Evolutionary conservation across 1,140 invertebrate species (phyloP), one percentile per base, ranked within the genome.

Genomic region (Oreohelix idahoensis): DNA sequence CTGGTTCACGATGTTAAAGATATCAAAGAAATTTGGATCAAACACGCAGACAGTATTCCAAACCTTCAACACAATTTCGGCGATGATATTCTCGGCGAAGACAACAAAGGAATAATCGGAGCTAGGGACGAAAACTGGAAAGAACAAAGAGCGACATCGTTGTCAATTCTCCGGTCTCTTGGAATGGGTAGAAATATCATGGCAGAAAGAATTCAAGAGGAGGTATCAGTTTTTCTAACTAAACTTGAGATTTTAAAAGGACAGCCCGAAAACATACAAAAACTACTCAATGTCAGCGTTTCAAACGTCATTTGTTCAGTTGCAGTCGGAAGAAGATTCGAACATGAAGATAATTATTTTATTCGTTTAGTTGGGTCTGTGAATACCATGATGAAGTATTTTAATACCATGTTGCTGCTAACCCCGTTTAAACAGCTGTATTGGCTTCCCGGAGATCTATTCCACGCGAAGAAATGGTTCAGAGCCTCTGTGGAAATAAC

Each of bases 281-380:
- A 4, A 70, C 29, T 70, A 2, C 10, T n/a, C 10, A 70, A 70
- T n/a, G 32, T 35, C 32, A 35, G 69, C 23, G 69, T 70, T 38
- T 70, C 69, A 20, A 70, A 70, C 36, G 69, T 70, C 4, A 70
- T 70, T 70, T 70, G 69, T 70, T 70, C 69, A 2, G 69, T 70
- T 70, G 36, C n/a, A 17, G 29, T 70, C 26, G 69, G 69, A 1
- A 70, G 32, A 29, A 15, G 69, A 23, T 70, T 70, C 32, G 69
- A 70, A 38, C 32, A 36, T 70, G 36, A 35, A 1, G 69, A 70
- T 70, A 10, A 10, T 35, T 15, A 70, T 36, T 70, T 70, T 70
- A 23, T 70, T 15, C 15, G 69, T 38, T 36, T 70, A 38, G 15
- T 70, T 15, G 13, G 1, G 5, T 4, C 4, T 10, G 13, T 70